Evolutionary conservation across 2,113 vertebrate genomes (phyloP).

Genomic region (Calcarius ornatus): DNA sequence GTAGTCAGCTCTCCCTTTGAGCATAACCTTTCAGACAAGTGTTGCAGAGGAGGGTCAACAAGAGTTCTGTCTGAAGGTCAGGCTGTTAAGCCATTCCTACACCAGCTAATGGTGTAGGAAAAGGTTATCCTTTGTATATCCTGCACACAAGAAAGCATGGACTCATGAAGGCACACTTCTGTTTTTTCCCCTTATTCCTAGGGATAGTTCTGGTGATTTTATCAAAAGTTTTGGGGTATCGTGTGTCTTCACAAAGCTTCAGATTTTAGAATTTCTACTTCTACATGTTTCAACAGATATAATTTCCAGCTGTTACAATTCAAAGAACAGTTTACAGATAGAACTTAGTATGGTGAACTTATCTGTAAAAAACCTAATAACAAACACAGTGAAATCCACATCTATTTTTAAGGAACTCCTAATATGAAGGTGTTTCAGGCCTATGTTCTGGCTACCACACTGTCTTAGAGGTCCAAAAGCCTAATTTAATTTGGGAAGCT

Average conservation of each 20-base stretch:
- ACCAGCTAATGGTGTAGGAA: background rate
- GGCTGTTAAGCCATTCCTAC: conserved; percentile 16
- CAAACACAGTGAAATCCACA: background rate
- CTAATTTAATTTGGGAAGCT: background rate
- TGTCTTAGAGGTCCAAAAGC: background rate
- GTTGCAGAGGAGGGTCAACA: conserved; percentile 26
- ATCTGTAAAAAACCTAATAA: accelerated
- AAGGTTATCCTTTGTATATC: background rate
- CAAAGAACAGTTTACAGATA: background rate
- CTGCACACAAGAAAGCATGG: background rate
- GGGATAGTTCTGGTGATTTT: background rate
- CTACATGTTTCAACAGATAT: background rate
- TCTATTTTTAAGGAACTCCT: background rate
- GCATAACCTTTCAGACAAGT: conserved; percentile 17
- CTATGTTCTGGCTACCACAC: background rate
- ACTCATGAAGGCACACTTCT: background rate
- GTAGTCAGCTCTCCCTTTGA: background rate
- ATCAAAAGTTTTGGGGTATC: background rate
- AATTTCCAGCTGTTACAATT: background rate
- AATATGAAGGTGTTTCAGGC: background rate
- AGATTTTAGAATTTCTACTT: background rate
- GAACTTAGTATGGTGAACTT: background rate
- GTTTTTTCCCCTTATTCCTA: accelerated
- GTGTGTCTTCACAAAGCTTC: background rate
- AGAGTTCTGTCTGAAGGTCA: conserved; percentile 17